Conservation (phyloP, 2,113 vertebrate genomes). For the Lethenteron camtschaticum region DNA sequence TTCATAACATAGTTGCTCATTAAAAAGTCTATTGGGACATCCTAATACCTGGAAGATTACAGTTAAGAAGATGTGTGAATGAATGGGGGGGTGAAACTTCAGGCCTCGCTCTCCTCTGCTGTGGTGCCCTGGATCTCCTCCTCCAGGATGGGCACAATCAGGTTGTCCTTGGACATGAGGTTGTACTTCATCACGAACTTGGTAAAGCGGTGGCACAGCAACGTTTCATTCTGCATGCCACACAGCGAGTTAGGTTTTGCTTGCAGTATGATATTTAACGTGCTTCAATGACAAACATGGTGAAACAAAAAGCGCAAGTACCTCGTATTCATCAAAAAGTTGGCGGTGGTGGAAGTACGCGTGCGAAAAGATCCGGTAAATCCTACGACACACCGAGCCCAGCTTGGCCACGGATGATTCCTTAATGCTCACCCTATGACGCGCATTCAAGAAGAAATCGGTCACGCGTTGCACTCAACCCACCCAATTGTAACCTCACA, state of each 20-base stretch:
- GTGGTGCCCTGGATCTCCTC: constrained; percentile 82
- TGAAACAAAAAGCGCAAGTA: constrained; percentile 19
- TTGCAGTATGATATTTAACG: too few species aligned
- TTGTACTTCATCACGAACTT: constrained; percentile 99
- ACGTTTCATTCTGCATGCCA: constrained; percentile 57
- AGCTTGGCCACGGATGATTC: constrained; percentile 97
- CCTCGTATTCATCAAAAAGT: constrained; percentile 99
- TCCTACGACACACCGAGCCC: constrained; percentile 91
- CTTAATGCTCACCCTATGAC: constrained; percentile 88
- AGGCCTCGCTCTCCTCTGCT: constrained; percentile 85
- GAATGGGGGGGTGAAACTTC: constrained; percentile 12
- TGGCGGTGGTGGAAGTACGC: constrained; percentile 97
- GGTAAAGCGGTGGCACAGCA: constrained; percentile 95
- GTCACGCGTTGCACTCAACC: too few species aligned
- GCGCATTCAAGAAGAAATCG: constrained; percentile 2
- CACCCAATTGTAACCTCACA: too few species aligned
- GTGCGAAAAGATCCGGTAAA: constrained; percentile 98
- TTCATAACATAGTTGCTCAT: too few species aligned
- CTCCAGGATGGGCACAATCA: constrained; percentile 97
- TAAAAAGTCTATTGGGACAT: too few species aligned
- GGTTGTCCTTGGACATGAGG: constrained; percentile 99
- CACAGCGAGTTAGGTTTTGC: too few species aligned
- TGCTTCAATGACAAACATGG: too few species aligned
- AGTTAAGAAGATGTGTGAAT: too few species aligned
- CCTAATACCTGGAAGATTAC: too few species aligned